Evolutionary conservation across 2,888 invertebrate species (phyloP).

Genomic region (Baronia brevicornis): DNA sequence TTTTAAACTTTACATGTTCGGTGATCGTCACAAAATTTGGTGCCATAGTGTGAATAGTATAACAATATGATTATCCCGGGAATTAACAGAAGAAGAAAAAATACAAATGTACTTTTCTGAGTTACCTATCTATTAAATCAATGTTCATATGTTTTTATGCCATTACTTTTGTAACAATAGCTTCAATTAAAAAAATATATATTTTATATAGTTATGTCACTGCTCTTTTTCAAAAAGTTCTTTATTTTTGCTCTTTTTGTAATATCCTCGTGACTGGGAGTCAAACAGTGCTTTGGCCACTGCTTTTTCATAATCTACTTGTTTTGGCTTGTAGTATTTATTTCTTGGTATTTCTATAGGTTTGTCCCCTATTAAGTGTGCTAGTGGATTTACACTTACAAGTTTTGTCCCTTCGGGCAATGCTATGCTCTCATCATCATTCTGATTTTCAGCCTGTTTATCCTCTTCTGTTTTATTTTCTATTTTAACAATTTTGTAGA

Average conservation of each 20-base stretch:
- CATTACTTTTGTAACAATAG: too few species aligned
- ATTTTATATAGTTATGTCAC: background rate
- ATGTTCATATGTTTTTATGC: too few species aligned
- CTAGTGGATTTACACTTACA: constrained; percentile 51
- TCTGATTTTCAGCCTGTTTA: constrained; percentile 1
- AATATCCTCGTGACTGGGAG: too few species aligned
- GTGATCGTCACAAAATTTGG: too few species aligned
- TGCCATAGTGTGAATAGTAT: too few species aligned
- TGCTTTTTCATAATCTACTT: constrained; percentile 34
- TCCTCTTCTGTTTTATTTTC: constrained; percentile 29
- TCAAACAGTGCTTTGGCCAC: constrained; percentile 41
- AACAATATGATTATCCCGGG: too few species aligned
- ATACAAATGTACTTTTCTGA: too few species aligned
- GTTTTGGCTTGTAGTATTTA: constrained; percentile 41
- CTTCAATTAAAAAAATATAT: background rate
- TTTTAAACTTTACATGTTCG: too few species aligned
- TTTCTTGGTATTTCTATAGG: constrained; percentile 29
- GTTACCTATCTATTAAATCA: too few species aligned
- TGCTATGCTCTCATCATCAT: constrained; percentile 18
- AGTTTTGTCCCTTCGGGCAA: constrained; percentile 48
- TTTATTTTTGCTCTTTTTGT: constrained; percentile 15
- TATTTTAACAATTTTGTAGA: constrained; percentile 53
- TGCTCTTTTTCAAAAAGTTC: constrained; percentile 10
- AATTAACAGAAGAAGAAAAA: too few species aligned
- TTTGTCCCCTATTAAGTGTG: constrained; percentile 43